phyloP scores from a whole-genome alignment of 2,113 vertebrate species.

The cattle (Bos taurus) region ARS-UCD2.0 NC_037348.1:6782001-6782500 shows the following conservation, averaged over 20 bases:
- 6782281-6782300: not conserved
- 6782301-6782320: not conserved
- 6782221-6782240: not conserved
- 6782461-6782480: not conserved
- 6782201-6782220: not conserved
- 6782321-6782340: not conserved
- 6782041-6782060: not conserved
- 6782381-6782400: not conserved
- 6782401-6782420: not conserved
- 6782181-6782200: not conserved
- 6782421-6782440: not conserved
- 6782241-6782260: not conserved
- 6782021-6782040: not conserved
- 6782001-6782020: not conserved
- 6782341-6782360: not conserved
- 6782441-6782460: not conserved
- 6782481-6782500: not conserved
- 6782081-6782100: not conserved
- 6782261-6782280: not conserved
- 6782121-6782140: not conserved
- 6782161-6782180: not conserved
- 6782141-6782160: not conserved
- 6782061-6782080: not conserved
- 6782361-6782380: not conserved
- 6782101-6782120: not conserved